Conservation (phyloP, 2,797 vertebrate species). For the Monodelphis domestica region DNA sequence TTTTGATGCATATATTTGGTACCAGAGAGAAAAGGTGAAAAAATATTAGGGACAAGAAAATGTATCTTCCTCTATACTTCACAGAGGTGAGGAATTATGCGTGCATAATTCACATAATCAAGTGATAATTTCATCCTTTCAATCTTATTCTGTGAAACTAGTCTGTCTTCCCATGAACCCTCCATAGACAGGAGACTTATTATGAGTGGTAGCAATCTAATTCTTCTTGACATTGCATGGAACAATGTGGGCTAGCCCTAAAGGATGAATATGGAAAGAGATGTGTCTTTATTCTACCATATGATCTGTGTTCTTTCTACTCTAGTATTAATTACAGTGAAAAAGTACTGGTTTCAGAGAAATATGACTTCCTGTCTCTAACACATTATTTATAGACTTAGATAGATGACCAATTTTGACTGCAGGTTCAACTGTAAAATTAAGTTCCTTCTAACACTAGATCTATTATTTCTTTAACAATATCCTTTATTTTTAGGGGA, state of each 20-base stretch:
- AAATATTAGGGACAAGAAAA: background rate
- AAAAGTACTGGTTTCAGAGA: background rate
- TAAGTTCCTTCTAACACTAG: no score
- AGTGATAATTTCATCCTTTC: background rate
- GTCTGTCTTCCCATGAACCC: background rate
- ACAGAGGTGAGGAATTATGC: background rate
- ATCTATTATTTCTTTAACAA: background rate
- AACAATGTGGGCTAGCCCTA: background rate
- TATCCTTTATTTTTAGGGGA: background rate
- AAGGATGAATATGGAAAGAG: background rate
- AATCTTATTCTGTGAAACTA: background rate
- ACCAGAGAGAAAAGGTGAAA: background rate
- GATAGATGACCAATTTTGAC: no score
- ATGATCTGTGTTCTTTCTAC: background rate
- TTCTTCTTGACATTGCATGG: background rate
- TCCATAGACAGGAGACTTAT: background rate
- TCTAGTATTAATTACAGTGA: background rate
- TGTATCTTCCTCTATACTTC: background rate
- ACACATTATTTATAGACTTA: no score
- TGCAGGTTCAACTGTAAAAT: no score
- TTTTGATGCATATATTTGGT: background rate
- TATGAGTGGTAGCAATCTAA: background rate
- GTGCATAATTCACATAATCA: background rate
- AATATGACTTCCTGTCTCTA: background rate
- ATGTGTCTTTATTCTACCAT: background rate